Base-by-base conservation (phyloP, 2,113 vertebrate genomes). In the Epinephelus cyanopodus region DNA sequence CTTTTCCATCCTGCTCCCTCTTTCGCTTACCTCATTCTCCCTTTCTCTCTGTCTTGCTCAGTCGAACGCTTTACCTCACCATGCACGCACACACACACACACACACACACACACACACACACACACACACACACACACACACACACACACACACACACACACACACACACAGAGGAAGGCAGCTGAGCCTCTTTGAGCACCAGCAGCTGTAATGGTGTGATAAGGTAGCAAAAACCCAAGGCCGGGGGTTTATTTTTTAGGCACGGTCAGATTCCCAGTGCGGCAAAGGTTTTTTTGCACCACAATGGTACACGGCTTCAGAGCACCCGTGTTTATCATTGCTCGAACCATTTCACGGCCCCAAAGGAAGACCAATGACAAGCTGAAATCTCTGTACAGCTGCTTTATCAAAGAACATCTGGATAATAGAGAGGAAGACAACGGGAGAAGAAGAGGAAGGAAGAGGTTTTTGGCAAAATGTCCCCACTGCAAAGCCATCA, bases 181-280 rank as follows among this genome's bases (percentile, higher is more conserved):
- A 77, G 84, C 79, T 87, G 79, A 92, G 86, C 79, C 77, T 79
- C 75, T 87, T 61, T 82, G 81, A 90, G 79, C 80, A 81, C 48
- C 66, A 84, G 62, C 93, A 92, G 89, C 92, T 93, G 92, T 86
- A 88, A 63, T 77, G 56, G 64, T 83, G 83, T 92, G 93, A 94
- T 93, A 94, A 94, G 89, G 88, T 73, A 83, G 70, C 69, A 78
- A 57, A 87, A 90, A 87, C 73, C 74, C 86, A 89, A 66, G 52
- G 47, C 66, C 11, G 48, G 66, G 42, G 81, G 25, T 91, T 89
- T 91, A 77, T 79, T 86, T 86, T 87, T 85, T 85, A 73, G 74
- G 57, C 57, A 79, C 13, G 77, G 80, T 83, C 84, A 79, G 78
- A 85, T 75, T 90, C 81, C 87, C 76, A 78, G 64, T 47, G 71